Base-by-base conservation (phyloP, 30 jellyfish, hydroid and myxozoan species). In the Sanderia malayensis region DNA sequence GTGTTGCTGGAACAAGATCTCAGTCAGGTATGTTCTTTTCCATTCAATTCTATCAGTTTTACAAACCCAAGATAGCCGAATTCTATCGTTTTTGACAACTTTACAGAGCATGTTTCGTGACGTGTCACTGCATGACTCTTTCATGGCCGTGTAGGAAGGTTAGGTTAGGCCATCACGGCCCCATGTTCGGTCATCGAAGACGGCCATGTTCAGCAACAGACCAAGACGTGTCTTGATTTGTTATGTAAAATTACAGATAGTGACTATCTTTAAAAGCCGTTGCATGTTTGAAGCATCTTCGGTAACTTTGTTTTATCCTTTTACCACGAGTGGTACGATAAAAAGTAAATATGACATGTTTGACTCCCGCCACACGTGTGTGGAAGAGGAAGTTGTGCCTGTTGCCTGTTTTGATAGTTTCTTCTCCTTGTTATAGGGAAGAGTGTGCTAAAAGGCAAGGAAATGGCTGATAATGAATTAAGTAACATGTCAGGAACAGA, bases 171-270 rank as follows among this genome's bases (percentile, higher is more conserved):
- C 64, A 18, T 49, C 64, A 49, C 11, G 64, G 64, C 27, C 64
- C 27, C 52, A 49, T 49, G 11, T 49, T 49, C 27, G 64, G 23
- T 49, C 52, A 37, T 49, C 64, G 24, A 49, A 49, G 27, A 49
- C 27, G 11, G 11, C 24, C 18, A 2, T 49, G 23, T 44, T 31
- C 65, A 67, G 65, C 79, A 67, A 21, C 33, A 67, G 31, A 37
- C 79, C 79, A 67, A 71, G 83, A 46, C 83, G 74, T 71, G 83
- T 32, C 83, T 71, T 46, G 83, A 29, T 13, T 52, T 17, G 24
- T 29, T 23, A 0, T 22, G 83, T 31, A 24, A 0, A 32, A 11
- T 46, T 46, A 13, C 46, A 25, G 73, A 60, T 25, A 25, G 47
- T 55, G 72, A n/a, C 47, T 68, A 37, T 68, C 41, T 46, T 31